Evolutionary conservation across 2,797 vertebrate species (phyloP).

Genomic region (Rallus crepitans): DNA sequence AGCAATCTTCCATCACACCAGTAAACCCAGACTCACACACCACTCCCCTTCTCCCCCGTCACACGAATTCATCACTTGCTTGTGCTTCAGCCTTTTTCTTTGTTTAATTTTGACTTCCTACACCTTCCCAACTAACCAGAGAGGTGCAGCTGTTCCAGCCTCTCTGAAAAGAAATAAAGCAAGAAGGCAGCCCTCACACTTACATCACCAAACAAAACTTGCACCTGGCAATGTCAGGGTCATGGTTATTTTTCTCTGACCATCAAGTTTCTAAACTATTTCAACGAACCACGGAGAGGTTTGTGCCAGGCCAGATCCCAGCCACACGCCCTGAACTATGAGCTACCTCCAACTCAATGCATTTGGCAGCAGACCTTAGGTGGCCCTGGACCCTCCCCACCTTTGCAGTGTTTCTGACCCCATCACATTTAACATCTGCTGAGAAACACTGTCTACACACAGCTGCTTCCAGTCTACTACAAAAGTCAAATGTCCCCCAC

Average conservation of each 20-base stretch:
- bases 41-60: not conserved
- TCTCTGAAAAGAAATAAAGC: not conserved
- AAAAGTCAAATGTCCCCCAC: not conserved
- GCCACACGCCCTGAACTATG: not conserved
- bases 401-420: not conserved
- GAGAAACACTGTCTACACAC: not conserved
- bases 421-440: not conserved
- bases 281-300: not conserved
- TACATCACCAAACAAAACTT: not conserved
- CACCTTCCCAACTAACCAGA: not conserved
- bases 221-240: not conserved
- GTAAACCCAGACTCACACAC: not conserved
- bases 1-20: not conserved
- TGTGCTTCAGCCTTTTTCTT: not conserved
- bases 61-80: not conserved
- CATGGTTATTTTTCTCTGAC: not conserved
- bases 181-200: not conserved
- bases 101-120: not conserved
- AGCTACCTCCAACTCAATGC: fast-evolving
- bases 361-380: fast-evolving
- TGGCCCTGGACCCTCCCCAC: fast-evolving
- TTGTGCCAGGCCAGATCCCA: not conserved
- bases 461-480: not conserved
- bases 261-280: not conserved
- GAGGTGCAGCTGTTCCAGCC: not conserved